Evolutionary conservation across 2,888 invertebrate species (phyloP), one percentile per base, ranked within the genome.

Genomic region (Megalurothrips usitatus): DNA sequence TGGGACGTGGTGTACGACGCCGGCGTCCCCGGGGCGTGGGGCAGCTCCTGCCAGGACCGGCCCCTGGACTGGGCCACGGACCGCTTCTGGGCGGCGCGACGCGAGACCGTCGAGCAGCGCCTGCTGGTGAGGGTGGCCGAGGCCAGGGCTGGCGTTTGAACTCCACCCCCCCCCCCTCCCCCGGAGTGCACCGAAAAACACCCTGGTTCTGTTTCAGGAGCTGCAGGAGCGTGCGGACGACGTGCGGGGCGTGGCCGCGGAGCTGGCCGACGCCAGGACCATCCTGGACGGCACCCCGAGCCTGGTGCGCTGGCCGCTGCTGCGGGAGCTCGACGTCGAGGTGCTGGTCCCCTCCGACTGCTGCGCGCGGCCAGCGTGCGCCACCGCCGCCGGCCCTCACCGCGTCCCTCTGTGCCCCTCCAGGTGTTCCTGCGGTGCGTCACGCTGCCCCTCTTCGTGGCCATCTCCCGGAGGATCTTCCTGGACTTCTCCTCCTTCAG

Each of bases 221-320:
- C 11, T 58, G 8, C 1, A 26, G 68, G 23, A 75, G 68, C 23
- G 0, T 26, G 68, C 68, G 23, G 23, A 11, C 68, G 52, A 17
- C 58, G 58, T 19, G 58, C 9, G 26, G 68, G 26, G 26, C 23
- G 11, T 75, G 23, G 68, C 68, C 26, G 68, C 68, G 23, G 23
- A 23, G 23, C 68, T 75, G 26, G 10, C 12, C 0, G 68, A 23
- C 11, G 23, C 68, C 68, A 23, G 23, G 26, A 10, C n/a, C 9
- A 26, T 12, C 68, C 68, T 23, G 11, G 26, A 23, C 23, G 26
- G 68, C 26, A 75, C 68, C 0, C 68, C 68, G 6, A 75, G 68
- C 68, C 68, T 75, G 68, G 68, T 75, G 68, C 68, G 68, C 23
- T 75, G 68, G 68, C 23, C n/a, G 23, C 68, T 75, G 11, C 68